Percentiles rank a stretch among this genome's conserved stretches.
phyloP scores from a whole-genome alignment of 2,113 vertebrate species.

The Crotalus tigris region DNA sequence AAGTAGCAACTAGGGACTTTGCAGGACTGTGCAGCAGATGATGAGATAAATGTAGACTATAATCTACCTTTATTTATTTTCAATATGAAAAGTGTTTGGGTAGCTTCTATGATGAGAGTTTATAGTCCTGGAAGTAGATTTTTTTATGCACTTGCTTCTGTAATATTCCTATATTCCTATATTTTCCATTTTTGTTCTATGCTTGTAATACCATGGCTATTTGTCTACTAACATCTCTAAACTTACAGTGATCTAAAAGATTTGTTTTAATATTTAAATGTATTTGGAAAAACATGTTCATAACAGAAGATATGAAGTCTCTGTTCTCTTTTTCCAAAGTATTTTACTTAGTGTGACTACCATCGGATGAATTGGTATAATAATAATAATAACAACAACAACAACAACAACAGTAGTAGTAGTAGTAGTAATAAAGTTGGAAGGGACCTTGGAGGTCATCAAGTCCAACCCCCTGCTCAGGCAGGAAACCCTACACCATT shows the following conservation, averaged over 20 bases:
- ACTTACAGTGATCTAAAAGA: neutral
- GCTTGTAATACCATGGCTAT: neutral
- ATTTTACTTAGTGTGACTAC: neutral
- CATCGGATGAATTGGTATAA: neutral
- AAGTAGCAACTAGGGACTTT: neutral
- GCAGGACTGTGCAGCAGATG: neutral
- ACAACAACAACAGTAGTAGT: no score
- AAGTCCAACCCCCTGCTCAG: no score
- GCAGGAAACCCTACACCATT: no score
- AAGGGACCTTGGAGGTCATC: no score
- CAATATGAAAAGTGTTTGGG: neutral
- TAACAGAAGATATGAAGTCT: neutral
- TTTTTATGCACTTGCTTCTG: neutral
- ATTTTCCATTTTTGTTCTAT: neutral
- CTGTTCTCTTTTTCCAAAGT: neutral
- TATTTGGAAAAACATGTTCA: neutral
- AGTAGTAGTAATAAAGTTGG: no score
- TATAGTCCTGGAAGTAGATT: slow-evolving; percentile 10
- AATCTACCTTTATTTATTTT: neutral
- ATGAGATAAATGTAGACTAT: neutral
- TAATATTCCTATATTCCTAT: neutral
- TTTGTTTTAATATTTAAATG: neutral
- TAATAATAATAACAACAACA: no score
- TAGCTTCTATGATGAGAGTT: slow-evolving; percentile 11
- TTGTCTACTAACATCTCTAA: neutral